These are phyloP conservation scores for Coryphaenoides rupestris DNA, from an alignment of 2,113 vertebrate species.

Conservation along the genomic window DNA sequence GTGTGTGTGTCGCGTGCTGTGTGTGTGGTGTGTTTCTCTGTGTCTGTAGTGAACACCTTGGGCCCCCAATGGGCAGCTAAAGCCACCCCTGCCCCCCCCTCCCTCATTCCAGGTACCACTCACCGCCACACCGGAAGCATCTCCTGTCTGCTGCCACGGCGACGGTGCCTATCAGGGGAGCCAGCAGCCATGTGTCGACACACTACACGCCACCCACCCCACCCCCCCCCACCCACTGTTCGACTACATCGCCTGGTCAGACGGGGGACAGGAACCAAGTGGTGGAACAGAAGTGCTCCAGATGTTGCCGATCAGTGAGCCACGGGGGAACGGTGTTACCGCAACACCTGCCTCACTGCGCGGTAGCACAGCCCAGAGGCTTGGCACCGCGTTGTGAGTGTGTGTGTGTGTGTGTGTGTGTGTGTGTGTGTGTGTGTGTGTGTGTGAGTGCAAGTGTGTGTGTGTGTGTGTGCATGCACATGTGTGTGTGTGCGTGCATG, in stretches of 20 bases:
- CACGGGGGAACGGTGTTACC: slow-evolving; percentile 71
- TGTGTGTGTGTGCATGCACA: no score
- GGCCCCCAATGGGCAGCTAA: no score
- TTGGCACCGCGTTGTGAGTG: slow-evolving; percentile 10
- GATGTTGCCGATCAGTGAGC: slow-evolving; percentile 78
- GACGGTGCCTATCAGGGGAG: slow-evolving; percentile 67
- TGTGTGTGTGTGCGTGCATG: no score
- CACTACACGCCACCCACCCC: slow-evolving; percentile 54
- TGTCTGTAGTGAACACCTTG: no score
- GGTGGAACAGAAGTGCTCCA: slow-evolving; percentile 76
- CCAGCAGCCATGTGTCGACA: slow-evolving; percentile 75
- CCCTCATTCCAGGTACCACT: no score
- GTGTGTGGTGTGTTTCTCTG: no score
- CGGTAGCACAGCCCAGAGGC: slow-evolving; percentile 47
- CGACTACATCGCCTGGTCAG: slow-evolving; percentile 77
- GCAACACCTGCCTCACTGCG: slow-evolving; percentile 73
- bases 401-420: not conserved
- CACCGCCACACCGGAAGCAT: slow-evolving; percentile 56
- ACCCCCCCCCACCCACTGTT: no score
- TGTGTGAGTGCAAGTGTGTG: no score
- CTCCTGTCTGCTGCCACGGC: slow-evolving; percentile 26
- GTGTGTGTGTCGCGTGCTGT: no score
- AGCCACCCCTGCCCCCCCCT: no score
- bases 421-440: no score
- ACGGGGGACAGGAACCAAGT: slow-evolving; percentile 74